Conservation (phyloP, 2,113 vertebrate genomes). For the Ophthalmolycus amberensis region DNA sequence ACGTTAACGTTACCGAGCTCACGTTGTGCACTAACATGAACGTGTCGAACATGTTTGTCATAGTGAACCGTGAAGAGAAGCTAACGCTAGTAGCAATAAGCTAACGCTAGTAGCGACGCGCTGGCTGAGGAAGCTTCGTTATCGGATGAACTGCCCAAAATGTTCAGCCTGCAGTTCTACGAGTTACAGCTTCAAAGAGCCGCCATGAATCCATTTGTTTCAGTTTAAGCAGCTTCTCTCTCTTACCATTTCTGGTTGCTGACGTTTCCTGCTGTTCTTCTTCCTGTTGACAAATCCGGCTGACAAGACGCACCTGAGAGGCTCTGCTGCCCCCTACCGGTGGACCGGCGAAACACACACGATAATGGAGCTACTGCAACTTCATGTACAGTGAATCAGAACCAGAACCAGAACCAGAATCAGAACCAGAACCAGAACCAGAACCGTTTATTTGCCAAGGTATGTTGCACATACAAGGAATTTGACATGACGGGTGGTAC, state of each 20-base stretch:
- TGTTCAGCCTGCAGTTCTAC: no score
- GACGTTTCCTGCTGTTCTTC: conserved; percentile 27
- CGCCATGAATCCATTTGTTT: not conserved
- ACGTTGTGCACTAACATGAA: not conserved
- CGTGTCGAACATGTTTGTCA: not conserved
- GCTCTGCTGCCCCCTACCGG: conserved; percentile 37
- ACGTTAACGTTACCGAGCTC: no score
- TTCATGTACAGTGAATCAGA: not conserved
- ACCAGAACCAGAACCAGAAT: no score
- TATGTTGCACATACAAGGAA: no score
- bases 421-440: no score
- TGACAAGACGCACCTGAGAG: not conserved
- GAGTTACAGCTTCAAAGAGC: not conserved
- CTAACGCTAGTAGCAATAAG: no score
- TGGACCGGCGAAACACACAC: not conserved
- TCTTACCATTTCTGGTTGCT: conserved; percentile 63
- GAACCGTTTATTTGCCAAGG: no score
- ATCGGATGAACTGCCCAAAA: no score
- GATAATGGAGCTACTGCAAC: not conserved
- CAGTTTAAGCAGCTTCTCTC: not conserved
- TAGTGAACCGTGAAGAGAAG: not conserved
- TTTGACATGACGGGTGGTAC: no score
- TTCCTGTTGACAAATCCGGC: not conserved
- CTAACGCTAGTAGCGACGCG: no score
- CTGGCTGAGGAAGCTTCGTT: not conserved